Percentiles rank a stretch among this genome's conserved stretches.
Conservation (phyloP, 2,113 vertebrate species). For the Pavo muticus region DNA sequence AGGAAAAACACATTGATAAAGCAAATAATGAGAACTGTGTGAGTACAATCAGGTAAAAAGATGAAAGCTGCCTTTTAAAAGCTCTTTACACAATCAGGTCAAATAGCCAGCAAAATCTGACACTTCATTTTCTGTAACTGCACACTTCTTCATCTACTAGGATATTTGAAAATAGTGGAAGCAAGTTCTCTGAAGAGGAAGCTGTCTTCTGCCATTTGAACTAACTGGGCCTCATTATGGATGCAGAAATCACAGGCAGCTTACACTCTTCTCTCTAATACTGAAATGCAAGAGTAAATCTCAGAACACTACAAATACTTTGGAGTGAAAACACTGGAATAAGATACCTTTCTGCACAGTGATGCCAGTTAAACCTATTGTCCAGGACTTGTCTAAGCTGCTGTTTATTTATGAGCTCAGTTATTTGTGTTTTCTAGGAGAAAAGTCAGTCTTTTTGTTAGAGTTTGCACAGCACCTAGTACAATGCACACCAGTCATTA, state of each 20-base stretch:
- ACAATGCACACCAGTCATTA: neutral
- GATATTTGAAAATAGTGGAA: neutral
- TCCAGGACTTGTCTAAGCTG: neutral
- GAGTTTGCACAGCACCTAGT: neutral
- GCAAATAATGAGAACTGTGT: neutral
- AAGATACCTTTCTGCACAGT: neutral
- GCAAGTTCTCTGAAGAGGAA: neutral
- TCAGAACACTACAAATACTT: neutral
- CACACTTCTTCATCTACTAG: neutral
- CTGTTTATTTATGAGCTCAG: neutral
- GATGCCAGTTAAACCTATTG: neutral
- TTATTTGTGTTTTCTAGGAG: neutral
- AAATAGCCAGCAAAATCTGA: neutral
- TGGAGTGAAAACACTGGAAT: neutral
- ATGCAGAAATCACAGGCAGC: neutral
- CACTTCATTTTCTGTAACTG: neutral
- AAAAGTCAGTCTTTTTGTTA: neutral
- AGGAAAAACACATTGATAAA: neutral
- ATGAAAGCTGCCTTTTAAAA: slow-evolving; percentile 30
- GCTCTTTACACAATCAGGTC: neutral
- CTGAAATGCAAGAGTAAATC: neutral
- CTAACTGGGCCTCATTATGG: neutral
- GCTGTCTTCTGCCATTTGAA: neutral
- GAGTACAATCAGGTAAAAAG: neutral
- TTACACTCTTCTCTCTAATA: neutral